Base-by-base conservation (phyloP, 1,140 invertebrate genomes). In the Piezodorus guildinii region DNA sequence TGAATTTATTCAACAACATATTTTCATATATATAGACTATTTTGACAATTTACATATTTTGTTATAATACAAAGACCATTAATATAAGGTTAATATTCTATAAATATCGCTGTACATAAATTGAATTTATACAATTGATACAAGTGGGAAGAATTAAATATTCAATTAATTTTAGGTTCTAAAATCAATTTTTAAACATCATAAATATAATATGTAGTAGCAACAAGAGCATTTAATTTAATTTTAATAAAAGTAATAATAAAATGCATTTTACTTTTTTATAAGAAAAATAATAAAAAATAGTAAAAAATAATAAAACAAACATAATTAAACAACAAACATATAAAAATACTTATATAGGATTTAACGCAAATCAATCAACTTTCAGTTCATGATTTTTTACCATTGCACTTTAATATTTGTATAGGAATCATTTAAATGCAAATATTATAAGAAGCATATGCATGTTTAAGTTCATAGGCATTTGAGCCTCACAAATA, bases 271-370 rank as follows among this genome's bases (percentile, higher is more conserved):
- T 39, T 10, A 10, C 34, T 39, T 39, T 39, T 39, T 39, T 10
- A 56, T 21, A 56, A 27, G 52, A 56, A 56, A 56, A 56, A 3
- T 27, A 56, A 27, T 27, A 27, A 56, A 49, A 56, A 56, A 56
- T 14, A 56, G 52, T 56, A 56, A 19, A 56, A 56, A 56, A 56
- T 56, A 39, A 23, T 56, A 56, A 49, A 56, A 56, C 52, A 56
- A 56, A 56, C 17, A 19, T 23, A 56, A 49, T 49, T 49, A 49
- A 19, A 21, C n/a, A 19, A 49, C n/a, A 49, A 49, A 19, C n/a
- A 49, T 49, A 21, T 19, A 49, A 56, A 56, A 23, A 23, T 56
- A 56, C 17, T 23, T 23, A 9, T 9, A 56, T 56, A 56, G 52
- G 19, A 23, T 56, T 25, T 23, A 56, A 19, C 52, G 3, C 17